Conservation (phyloP, 2,888 invertebrate genomes). For the Carterocephalus palaemon region DNA sequence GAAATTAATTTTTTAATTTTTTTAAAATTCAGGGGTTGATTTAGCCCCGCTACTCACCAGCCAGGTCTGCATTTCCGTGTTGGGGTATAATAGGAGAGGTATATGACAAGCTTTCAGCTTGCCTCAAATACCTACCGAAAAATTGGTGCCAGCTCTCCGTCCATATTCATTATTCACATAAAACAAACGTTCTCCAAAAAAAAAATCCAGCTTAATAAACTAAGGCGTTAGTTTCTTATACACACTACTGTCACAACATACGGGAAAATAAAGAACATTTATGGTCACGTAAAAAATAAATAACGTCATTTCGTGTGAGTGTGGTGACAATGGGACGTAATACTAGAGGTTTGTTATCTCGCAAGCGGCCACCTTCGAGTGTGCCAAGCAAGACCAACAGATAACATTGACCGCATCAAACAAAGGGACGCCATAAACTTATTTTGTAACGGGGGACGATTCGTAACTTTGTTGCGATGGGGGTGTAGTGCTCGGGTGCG, state of each 20-base stretch:
- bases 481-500: conserved; percentile 12
- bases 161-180: background rate
- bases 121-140: too few species aligned
- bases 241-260: conserved; percentile 17
- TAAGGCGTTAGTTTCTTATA: conserved; percentile 12
- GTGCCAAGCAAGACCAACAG: conserved; percentile 52
- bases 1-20: too few species aligned
- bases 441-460: conserved; percentile 64
- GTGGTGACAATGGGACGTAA: conserved; percentile 63
- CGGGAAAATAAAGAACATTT: conserved; percentile 49
- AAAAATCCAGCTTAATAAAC: conserved; percentile 14
- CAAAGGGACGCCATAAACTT: conserved; percentile 67
- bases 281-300: conserved; percentile 67
- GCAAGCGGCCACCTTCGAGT: conserved; percentile 52
- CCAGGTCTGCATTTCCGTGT: too few species aligned
- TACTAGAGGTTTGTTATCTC: conserved; percentile 54
- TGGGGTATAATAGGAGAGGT: too few species aligned
- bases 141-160: too few species aligned
- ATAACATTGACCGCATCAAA: conserved; percentile 66
- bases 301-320: conserved; percentile 64
- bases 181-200: conserved; percentile 7
- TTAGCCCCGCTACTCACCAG: too few species aligned
- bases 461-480: conserved; percentile 41
- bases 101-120: too few species aligned
- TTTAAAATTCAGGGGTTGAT: too few species aligned